A percentile compares a stretch with the other conserved stretches of the same genome.
phyloP scores from a whole-genome alignment of 1,140 invertebrate species.

The Drosophila ambigua region DNA sequence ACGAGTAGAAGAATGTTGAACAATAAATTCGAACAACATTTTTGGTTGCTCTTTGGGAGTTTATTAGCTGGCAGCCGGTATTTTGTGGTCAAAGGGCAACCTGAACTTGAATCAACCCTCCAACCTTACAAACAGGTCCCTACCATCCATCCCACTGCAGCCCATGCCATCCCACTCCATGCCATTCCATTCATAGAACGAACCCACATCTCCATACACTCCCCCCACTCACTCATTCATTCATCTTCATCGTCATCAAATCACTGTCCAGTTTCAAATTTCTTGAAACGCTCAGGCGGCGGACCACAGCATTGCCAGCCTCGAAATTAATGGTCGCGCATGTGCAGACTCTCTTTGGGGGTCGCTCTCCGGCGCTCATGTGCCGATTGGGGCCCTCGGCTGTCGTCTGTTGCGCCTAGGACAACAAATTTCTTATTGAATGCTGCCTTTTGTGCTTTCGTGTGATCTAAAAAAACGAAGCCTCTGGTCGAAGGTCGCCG shows the following conservation, averaged over 20 bases:
- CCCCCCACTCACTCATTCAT: constrained; percentile 29
- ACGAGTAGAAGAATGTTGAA: constrained; percentile 59
- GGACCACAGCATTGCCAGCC: constrained; percentile 57
- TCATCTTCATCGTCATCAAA: constrained; percentile 68
- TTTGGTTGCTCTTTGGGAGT: constrained; percentile 56
- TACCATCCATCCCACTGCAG: constrained; percentile 17
- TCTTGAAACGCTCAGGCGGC: constrained; percentile 11
- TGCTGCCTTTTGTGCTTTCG: constrained; percentile 27
- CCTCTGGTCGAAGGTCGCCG: constrained; percentile 58
- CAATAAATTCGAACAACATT: constrained; percentile 76
- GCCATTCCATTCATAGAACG: too few species aligned
- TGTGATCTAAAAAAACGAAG: constrained; percentile 75
- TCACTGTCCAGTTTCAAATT: constrained; percentile 57
- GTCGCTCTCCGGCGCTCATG: constrained; percentile 3
- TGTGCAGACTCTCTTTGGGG: constrained; percentile 47
- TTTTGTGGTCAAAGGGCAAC: constrained; percentile 69
- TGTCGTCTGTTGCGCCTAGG: constrained; percentile 75
- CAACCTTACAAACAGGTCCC: neutral
- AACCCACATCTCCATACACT: neutral
- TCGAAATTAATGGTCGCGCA: constrained; percentile 34
- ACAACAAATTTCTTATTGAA: constrained; percentile 73
- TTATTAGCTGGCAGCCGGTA: constrained; percentile 73
- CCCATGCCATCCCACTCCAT: neutral
- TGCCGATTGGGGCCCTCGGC: constrained; percentile 17
- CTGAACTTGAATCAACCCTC: constrained; percentile 31